These are phyloP conservation scores for Campylomormyrus tamandua DNA, from an alignment of 2,113 vertebrate genomes.

Conservation along the genomic window DNA sequence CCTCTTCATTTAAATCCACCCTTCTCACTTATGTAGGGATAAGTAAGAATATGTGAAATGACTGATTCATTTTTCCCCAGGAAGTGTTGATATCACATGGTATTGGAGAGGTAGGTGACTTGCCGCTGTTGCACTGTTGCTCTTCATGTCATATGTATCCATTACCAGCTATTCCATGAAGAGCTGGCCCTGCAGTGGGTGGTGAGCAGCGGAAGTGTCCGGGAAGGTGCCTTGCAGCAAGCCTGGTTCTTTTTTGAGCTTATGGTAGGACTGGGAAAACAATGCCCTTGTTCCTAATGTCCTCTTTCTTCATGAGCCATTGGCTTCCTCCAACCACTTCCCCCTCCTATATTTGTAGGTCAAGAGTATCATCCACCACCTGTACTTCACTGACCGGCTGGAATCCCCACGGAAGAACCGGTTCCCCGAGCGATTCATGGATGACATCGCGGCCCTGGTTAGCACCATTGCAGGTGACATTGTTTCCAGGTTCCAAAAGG, in stretches of 20 bases:
- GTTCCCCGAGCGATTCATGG: conserved; percentile 97
- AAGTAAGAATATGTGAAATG: background rate
- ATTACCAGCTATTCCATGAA: conserved; percentile 85
- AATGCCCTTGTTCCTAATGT: background rate
- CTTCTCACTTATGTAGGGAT: background rate
- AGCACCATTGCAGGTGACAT: conserved; percentile 93
- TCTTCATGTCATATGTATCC: conserved; percentile 12
- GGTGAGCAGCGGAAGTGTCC: conserved; percentile 91
- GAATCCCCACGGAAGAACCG: conserved; percentile 85
- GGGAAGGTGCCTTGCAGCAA: conserved; percentile 92
- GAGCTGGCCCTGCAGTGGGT: conserved; percentile 98
- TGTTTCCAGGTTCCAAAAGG: conserved; percentile 94
- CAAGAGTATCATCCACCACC: conserved; percentile 96
- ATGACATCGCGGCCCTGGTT: conserved; percentile 88
- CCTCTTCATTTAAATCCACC: background rate
- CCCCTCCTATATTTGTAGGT: conserved; percentile 59
- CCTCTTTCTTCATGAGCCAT: background rate
- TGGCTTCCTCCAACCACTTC: background rate
- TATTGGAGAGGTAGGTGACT: conserved; percentile 36
- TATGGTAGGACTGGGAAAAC: conserved; percentile 71
- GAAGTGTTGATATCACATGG: conserved; percentile 34
- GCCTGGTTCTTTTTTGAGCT: conserved; percentile 99
- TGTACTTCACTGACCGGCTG: conserved; percentile 93
- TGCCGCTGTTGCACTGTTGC: conserved; percentile 16
- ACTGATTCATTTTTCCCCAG: background rate